Conservation (phyloP, 2,113 vertebrate species). For the Salvelinus namaycush region DNA sequence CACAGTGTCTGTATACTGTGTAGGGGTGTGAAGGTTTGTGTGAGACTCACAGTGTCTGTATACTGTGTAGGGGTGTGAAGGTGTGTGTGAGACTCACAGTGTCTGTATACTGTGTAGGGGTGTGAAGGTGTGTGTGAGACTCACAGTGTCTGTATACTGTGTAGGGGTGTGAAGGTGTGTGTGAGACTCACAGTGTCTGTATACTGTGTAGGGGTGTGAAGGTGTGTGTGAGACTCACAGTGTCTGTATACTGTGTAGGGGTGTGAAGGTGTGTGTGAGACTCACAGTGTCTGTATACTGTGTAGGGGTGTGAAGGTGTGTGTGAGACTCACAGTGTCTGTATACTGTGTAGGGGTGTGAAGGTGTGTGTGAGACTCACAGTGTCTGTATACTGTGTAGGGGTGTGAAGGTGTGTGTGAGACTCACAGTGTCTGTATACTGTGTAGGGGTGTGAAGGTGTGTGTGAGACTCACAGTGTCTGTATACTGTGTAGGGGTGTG, state of each 20-base stretch:
- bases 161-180: neutral
- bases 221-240: conserved; percentile 79
- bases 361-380: too few relatives aligned
- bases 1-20: conserved; percentile 92
- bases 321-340: conserved; percentile 36
- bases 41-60: conserved; percentile 49
- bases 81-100: conserved; percentile 73
- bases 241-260: conserved; percentile 89
- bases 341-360: too few relatives aligned
- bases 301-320: conserved; percentile 86
- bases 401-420: too few relatives aligned
- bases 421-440: conserved; percentile 92
- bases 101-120: conserved; percentile 91
- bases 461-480: conserved; percentile 51
- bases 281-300: conserved; percentile 92
- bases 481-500: too few relatives aligned
- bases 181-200: conserved; percentile 85
- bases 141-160: neutral
- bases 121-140: conserved; percentile 63
- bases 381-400: too few relatives aligned
- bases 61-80: too few relatives aligned
- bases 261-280: conserved; percentile 81
- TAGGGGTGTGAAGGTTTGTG: conserved; percentile 82
- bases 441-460: conserved; percentile 85
- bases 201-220: conserved; percentile 87